These are phyloP conservation scores for Nematostella vectensis DNA, from an alignment of 92 coral and sea anemone species.

Conservation along the genomic window DNA sequence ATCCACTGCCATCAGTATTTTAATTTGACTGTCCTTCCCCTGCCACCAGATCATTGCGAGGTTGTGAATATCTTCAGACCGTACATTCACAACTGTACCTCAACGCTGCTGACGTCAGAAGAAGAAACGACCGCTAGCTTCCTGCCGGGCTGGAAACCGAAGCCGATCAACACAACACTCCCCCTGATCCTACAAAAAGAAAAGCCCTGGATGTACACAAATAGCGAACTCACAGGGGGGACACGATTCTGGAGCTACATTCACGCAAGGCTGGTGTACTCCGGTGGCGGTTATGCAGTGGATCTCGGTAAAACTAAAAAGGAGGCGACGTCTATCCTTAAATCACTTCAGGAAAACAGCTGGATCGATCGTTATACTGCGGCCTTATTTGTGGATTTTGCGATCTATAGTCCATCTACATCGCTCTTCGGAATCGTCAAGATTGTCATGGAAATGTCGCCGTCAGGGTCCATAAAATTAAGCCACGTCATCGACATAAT, in stretches of 20 bases:
- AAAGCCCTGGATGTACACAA: slow-evolving; percentile 29
- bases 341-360: slow-evolving; percentile 1
- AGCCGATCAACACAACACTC: neutral
- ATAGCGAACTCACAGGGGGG: neutral
- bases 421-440: slow-evolving; percentile 37
- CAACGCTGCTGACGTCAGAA: no score
- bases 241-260: slow-evolving; percentile 13
- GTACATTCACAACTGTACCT: no score
- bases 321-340: slow-evolving; percentile 6
- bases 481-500: slow-evolving; percentile 20
- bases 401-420: slow-evolving; percentile 29
- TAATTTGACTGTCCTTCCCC: no score
- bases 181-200: neutral
- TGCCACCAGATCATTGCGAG: no score
- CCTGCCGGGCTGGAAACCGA: slow-evolving; percentile 31
- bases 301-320: slow-evolving; percentile 17
- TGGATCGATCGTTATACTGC: slow-evolving; percentile 40
- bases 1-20: no score
- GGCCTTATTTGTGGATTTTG: slow-evolving; percentile 32
- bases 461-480: slow-evolving; percentile 23
- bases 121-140: no score
- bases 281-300: slow-evolving; percentile 41
- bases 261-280: neutral
- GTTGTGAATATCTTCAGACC: no score
- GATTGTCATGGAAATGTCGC: slow-evolving; percentile 25